Evolutionary conservation across 2,797 vertebrate genomes (phyloP), one percentile per base, ranked within the genome.

Genomic region (Rhodeus uyekii): DNA sequence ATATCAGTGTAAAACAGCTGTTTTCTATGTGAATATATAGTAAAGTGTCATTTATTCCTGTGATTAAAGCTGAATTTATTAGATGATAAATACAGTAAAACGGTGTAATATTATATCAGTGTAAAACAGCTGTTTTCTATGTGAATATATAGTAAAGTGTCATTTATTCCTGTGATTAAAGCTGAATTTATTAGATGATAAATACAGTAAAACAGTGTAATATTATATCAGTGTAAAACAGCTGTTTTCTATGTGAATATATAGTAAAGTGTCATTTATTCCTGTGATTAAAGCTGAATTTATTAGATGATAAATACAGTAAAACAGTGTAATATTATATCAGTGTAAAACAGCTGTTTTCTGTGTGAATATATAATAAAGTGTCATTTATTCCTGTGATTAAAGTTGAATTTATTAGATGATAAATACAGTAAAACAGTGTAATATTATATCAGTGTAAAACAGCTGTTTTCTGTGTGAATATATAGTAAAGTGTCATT

Each of bases 1-100:
- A 9, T 27, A 48, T 0, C 1, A 32, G 2, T 32, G 3, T 32
- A 22, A 3, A 44, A 0, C 0, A 29, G 0, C 24, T 6, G 1
- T 48, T 32, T 32, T 71, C 42, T 13, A 1, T 71, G 42, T 48
- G 27, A 32, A 71, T 48, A 12, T 48, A 1, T 3, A 6, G 10
- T 71, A 12, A 32, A 69, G 0, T 29, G 24, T 69, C 0, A 46
- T 71, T 7, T 48, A 48, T 44, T 65, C 22, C 14, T 24, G 8
- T 46, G 14, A 19, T 1, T 8, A 6, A 69, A 1, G 2, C 42
- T 32, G 67, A 16, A 0, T 48, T 7, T 32, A 46, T 69, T 46
- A 19, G 4, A 19, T 29, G 14, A 2, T 9, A 46, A 19, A 46
- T 10, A 27, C n/a, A 1, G n/a, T 27, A 18, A 27, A 18, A 44